These are phyloP conservation scores for Esox masquinongy DNA, from an alignment of 2,797 vertebrate genomes.

Conservation along the genomic window DNA sequence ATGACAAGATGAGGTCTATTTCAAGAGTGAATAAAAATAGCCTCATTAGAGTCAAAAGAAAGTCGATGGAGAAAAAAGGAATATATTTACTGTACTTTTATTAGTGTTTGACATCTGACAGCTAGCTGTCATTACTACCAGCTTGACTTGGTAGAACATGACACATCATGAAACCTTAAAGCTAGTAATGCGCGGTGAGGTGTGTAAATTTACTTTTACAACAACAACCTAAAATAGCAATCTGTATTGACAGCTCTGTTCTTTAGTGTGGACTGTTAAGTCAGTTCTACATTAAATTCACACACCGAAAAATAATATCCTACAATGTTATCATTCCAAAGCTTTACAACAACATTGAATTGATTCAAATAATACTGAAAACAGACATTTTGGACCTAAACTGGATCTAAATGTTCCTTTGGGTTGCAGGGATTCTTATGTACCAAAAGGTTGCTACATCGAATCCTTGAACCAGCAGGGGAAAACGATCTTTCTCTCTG, in stretches of 20 bases:
- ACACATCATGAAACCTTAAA: not conserved
- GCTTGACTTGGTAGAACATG: conserved; percentile 24
- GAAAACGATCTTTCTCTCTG: too few relatives aligned
- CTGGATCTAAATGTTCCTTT: not conserved
- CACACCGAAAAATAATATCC: too few relatives aligned
- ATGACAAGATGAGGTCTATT: conserved; percentile 14
- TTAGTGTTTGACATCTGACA: conserved; percentile 8
- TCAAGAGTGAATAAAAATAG: conserved; percentile 16
- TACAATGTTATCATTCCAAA: too few relatives aligned
- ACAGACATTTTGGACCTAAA: not conserved
- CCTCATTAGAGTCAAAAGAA: conserved; percentile 43
- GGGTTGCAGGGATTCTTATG: too few relatives aligned
- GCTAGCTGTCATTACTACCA: conserved; percentile 39
- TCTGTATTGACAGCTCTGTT: not conserved
- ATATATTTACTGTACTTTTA: conserved; percentile 35
- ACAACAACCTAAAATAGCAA: not conserved
- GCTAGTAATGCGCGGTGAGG: too few relatives aligned
- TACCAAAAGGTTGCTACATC: too few relatives aligned
- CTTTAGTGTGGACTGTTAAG: not conserved
- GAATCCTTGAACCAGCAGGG: too few relatives aligned
- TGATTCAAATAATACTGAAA: not conserved
- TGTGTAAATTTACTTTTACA: conserved; percentile 30
- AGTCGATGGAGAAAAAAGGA: conserved; percentile 22
- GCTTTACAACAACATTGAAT: not conserved
- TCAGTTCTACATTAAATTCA: too few relatives aligned